Evolutionary conservation across 2,888 invertebrate genomes (phyloP).

Genomic region (Aspidiotus destructor): DNA sequence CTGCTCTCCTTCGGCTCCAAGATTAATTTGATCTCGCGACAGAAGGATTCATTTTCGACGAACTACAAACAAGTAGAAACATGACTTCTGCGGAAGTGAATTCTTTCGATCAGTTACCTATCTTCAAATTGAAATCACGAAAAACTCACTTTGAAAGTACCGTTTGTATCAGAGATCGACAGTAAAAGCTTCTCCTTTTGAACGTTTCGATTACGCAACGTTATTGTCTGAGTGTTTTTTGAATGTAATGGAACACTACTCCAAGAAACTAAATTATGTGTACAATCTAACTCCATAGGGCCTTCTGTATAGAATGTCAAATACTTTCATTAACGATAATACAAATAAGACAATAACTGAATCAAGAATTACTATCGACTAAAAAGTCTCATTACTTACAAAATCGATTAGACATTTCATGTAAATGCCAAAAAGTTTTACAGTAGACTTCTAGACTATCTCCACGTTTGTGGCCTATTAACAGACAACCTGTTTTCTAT

Average conservation of each 20-base stretch:
- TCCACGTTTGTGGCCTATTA: too few relatives aligned
- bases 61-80: slow-evolving; percentile 27
- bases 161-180: slow-evolving; percentile 31
- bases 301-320: slow-evolving; percentile 25
- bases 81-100: neutral
- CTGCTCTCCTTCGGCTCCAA: slow-evolving; percentile 34
- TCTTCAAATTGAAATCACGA: neutral
- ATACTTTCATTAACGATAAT: neutral
- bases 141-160: slow-evolving; percentile 30
- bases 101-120: neutral
- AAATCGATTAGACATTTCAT: too few relatives aligned
- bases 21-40: slow-evolving; percentile 34
- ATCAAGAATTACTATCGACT: neutral
- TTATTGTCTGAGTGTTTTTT: slow-evolving; percentile 34
- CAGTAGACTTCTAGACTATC: too few relatives aligned
- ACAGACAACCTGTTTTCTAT: too few relatives aligned
- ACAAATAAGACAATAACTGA: neutral
- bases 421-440: too few relatives aligned
- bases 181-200: slow-evolving; percentile 34
- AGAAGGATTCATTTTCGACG: slow-evolving; percentile 30
- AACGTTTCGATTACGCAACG: slow-evolving; percentile 34
- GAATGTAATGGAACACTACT: slow-evolving; percentile 33
- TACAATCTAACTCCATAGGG: slow-evolving; percentile 34
- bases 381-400: too few relatives aligned
- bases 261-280: slow-evolving; percentile 33